Evolutionary conservation across 2,888 invertebrate species (phyloP), one percentile per base, ranked within the genome.

Genomic region (Zonitis immaculata): DNA sequence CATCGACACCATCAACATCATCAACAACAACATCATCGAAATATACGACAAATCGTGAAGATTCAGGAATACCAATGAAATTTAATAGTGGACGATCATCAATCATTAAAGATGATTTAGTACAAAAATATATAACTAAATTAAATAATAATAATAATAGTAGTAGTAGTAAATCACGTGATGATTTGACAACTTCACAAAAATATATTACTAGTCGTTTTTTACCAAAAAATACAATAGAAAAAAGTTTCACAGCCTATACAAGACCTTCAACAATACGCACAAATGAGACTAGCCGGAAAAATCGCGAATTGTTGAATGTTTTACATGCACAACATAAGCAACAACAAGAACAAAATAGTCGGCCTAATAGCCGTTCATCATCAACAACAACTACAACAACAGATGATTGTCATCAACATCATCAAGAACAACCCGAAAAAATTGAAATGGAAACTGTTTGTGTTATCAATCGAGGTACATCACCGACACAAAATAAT

Each of bases 401-500:
- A 46, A 61, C 70, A 11, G 73, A 73, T 47, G 69, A 69, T 42
- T 12, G 18, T 42, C 22, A 26, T 54, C 39, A 42, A 20, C 25
- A 20, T 43, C 47, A 39, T 18, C 49, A 48, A 46, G 45, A 14
- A 14, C 42, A 30, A 25, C 51, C 54, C 42, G 63, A 58, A 5
- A 54, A 65, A 43, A 58, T 65, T 12, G 74, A 75, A 57, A 73
- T 75, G 53, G 71, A 80, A 35, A 76, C 82, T 3, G 72, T 91
- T 3, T 79, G 80, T 4, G 82, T 90, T 47, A 79, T 88, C 3
- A 88, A 88, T 0, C 79, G 91, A 53, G 86, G 86, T 25, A 91
- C 91, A 0, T 91, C 91, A 14, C 91, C 91, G 0, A 88, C 87
- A 0, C 85, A n/a, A n/a, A n/a, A n/a, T n/a, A n/a, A n/a, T n/a